A percentile compares a stretch with the other conserved stretches of the same genome.
phyloP scores from a whole-genome alignment of 2,113 vertebrate genomes.

The Merops nubicus region DNA sequence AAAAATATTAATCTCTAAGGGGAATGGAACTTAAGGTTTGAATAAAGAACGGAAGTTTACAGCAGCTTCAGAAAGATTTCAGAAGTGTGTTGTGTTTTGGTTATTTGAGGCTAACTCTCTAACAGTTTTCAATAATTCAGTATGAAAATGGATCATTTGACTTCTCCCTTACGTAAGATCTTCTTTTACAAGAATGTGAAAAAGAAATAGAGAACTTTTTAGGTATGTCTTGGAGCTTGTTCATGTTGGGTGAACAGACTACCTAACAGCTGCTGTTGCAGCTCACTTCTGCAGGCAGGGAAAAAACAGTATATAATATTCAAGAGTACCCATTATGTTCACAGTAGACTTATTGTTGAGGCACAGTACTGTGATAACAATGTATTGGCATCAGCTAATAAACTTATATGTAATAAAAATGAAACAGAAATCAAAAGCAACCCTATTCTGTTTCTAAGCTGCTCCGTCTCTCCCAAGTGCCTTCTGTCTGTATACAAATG shows the following conservation, averaged over 20 bases:
- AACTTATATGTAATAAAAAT: not conserved
- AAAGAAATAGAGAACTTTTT: not conserved
- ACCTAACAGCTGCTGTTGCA: accelerated
- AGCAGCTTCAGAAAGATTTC: not conserved
- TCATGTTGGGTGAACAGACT: not conserved
- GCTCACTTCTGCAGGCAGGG: not conserved
- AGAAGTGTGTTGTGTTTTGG: not conserved
- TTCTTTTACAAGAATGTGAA: not conserved
- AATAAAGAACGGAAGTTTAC: not conserved
- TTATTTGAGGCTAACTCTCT: not conserved
- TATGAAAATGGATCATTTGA: not conserved
- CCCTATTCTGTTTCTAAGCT: not conserved
- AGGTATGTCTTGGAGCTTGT: not conserved
- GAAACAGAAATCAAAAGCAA: not conserved
- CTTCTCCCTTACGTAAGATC: not conserved
- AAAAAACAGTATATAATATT: not conserved
- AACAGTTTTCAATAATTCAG: not conserved
- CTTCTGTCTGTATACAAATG: not conserved
- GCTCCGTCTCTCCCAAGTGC: not conserved
- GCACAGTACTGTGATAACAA: not conserved
- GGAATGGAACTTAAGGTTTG: not conserved
- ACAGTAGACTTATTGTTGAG: not conserved
- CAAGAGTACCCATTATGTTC: not conserved
- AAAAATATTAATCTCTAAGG: not conserved
- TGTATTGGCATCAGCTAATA: not conserved